Evolutionary conservation across 2,888 invertebrate genomes (phyloP).

Genomic region (Phalangium opilio): DNA sequence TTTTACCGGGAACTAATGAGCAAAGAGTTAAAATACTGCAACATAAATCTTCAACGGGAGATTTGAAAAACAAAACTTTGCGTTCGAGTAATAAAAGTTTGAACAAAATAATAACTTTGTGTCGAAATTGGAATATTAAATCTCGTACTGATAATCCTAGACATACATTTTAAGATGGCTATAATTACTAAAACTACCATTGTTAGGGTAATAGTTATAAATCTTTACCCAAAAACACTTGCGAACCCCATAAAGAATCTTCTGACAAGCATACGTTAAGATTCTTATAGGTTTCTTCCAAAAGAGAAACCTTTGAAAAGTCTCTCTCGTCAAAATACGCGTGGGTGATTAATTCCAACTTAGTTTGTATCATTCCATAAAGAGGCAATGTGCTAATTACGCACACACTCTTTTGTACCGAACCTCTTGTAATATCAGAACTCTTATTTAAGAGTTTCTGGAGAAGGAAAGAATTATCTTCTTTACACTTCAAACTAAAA

Average conservation of each 20-base stretch:
- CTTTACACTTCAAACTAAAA: background rate
- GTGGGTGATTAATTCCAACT: conserved; percentile 87
- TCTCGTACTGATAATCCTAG: conserved; percentile 71
- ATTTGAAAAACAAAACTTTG: conserved; percentile 63
- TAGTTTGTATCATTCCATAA: conserved; percentile 82
- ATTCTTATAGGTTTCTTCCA: conserved; percentile 83
- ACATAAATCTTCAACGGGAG: conserved; percentile 80
- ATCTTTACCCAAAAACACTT: conserved; percentile 53
- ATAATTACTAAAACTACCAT: too few relatives aligned
- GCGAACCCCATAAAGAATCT: conserved; percentile 35
- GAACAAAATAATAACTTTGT: conserved; percentile 79
- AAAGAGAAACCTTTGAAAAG: conserved; percentile 67
- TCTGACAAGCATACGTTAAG: conserved; percentile 63
- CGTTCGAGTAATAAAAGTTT: conserved; percentile 79
- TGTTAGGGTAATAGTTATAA: too few relatives aligned
- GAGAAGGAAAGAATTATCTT: too few relatives aligned
- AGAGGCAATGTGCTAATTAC: conserved; percentile 77
- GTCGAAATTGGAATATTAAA: conserved; percentile 67
- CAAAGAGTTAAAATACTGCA: conserved; percentile 69
- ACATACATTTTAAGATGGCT: conserved; percentile 27
- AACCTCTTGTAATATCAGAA: conserved; percentile 88
- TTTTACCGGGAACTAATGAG: conserved; percentile 66
- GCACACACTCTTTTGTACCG: conserved; percentile 96
- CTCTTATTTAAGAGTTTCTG: conserved; percentile 81
- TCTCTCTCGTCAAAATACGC: conserved; percentile 94